These are phyloP conservation scores for Parambassis ranga DNA, from an alignment of 2,797 vertebrate genomes.

Conservation along the genomic window DNA sequence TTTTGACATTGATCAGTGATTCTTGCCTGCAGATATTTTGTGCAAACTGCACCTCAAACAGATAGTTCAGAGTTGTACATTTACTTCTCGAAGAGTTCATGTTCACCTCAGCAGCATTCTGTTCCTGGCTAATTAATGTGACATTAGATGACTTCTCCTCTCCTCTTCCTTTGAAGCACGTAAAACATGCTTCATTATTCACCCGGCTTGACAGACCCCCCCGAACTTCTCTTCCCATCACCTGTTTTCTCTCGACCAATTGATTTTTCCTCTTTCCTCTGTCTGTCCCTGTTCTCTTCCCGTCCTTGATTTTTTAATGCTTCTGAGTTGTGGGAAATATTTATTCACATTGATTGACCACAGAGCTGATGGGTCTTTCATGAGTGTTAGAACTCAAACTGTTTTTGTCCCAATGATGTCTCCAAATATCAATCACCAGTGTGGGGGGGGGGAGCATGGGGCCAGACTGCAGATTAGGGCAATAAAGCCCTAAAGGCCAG, in stretches of 20 bases:
- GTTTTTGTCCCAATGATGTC: conserved; percentile 76
- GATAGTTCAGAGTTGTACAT: conserved; percentile 16
- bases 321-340: conserved; percentile 84
- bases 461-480: conserved; percentile 64
- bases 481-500: conserved; percentile 55
- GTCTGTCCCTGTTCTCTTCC: conserved; percentile 17
- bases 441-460: conserved; percentile 37
- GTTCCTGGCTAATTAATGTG: conserved; percentile 47
- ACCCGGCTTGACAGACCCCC: conserved; percentile 58
- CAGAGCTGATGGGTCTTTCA: conserved; percentile 80
- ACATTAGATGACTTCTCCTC: conserved; percentile 46
- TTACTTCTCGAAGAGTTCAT: conserved; percentile 22
- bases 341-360: conserved; percentile 81
- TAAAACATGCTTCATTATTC: conserved; percentile 73
- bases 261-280: conserved; percentile 72
- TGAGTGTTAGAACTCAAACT: conserved; percentile 76
- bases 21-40: conserved; percentile 16
- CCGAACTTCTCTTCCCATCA: conserved; percentile 19
- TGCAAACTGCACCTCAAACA: conserved; percentile 30
- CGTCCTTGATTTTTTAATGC: conserved; percentile 75
- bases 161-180: conserved; percentile 62
- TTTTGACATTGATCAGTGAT: conserved; percentile 11
- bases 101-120: conserved; percentile 3
- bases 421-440: conserved; percentile 80
- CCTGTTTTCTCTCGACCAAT: conserved; percentile 71